Conservation (phyloP, 2,797 vertebrate genomes). For the Rhynchotus rufescens region DNA sequence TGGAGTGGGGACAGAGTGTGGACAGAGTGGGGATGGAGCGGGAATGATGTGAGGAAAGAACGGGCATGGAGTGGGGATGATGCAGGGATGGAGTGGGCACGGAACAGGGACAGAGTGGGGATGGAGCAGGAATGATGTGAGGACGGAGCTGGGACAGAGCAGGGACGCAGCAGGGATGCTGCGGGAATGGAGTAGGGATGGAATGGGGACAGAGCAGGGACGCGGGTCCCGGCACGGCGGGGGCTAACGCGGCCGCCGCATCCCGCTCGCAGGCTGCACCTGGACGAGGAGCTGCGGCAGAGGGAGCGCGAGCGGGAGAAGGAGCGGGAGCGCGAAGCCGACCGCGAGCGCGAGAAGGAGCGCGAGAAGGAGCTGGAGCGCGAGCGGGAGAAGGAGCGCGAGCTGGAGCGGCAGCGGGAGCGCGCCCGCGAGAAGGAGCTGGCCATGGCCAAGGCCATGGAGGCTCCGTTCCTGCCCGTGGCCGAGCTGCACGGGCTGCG, state of each 20-base stretch:
- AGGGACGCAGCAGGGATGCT: too few species aligned
- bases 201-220: too few species aligned
- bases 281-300: conserved; percentile 91
- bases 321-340: conserved; percentile 86
- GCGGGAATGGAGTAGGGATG: too few species aligned
- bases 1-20: too few species aligned
- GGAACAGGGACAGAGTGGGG: too few species aligned
- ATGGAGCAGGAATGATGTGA: too few species aligned
- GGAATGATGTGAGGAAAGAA: too few species aligned
- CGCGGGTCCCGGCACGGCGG: too few species aligned
- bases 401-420: conserved; percentile 89
- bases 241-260: not conserved
- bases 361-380: conserved; percentile 83
- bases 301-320: conserved; percentile 84
- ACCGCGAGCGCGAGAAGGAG: conserved; percentile 83
- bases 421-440: conserved; percentile 92
- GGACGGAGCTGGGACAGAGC: too few species aligned
- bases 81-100: too few species aligned
- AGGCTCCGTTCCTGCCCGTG: conserved; percentile 87
- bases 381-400: conserved; percentile 82
- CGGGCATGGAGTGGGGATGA: too few species aligned
- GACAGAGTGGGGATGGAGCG: too few species aligned
- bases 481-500: conserved; percentile 89
- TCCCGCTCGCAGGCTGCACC: conserved; percentile 85
- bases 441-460: conserved; percentile 89